These are phyloP conservation scores for Araneus ventricosus DNA, from an alignment of 1,140 invertebrate genomes.

Conservation along the genomic window DNA sequence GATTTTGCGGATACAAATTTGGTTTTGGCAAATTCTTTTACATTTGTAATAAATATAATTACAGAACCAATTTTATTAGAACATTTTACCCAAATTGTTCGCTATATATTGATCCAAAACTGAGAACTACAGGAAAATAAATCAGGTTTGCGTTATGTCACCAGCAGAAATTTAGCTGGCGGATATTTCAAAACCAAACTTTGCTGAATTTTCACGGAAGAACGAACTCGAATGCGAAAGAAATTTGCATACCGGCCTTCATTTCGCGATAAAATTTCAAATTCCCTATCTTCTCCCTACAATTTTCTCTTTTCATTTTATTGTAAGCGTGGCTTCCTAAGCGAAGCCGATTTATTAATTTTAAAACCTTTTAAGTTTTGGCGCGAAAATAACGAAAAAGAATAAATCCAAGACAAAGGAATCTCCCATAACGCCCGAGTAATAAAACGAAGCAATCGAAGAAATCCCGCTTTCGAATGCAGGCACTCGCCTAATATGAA, in stretches of 20 bases:
- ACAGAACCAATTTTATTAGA: too few relatives aligned
- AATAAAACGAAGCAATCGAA: neutral
- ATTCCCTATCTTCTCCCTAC: neutral
- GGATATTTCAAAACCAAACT: neutral
- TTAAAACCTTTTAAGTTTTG: neutral
- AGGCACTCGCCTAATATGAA: neutral
- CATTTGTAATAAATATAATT: too few relatives aligned
- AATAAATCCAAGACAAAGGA: neutral
- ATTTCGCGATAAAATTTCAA: neutral
- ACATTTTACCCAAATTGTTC: too few relatives aligned
- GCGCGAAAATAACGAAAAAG: neutral
- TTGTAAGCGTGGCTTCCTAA: too few relatives aligned
- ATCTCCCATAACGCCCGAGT: neutral
- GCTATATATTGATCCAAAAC: too few relatives aligned
- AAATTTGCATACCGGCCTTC: neutral
- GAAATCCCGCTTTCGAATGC: neutral
- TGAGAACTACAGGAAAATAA: too few relatives aligned
- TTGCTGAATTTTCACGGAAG: neutral
- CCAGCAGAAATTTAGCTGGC: too few relatives aligned
- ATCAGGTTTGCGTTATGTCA: too few relatives aligned
- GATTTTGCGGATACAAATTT: too few relatives aligned
- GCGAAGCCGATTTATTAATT: neutral
- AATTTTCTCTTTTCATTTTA: neutral
- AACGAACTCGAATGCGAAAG: neutral
- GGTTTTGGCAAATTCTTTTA: too few relatives aligned